Evolutionary conservation across 2,888 invertebrate species (phyloP).

Genomic region (Tupiocoris notatus): DNA sequence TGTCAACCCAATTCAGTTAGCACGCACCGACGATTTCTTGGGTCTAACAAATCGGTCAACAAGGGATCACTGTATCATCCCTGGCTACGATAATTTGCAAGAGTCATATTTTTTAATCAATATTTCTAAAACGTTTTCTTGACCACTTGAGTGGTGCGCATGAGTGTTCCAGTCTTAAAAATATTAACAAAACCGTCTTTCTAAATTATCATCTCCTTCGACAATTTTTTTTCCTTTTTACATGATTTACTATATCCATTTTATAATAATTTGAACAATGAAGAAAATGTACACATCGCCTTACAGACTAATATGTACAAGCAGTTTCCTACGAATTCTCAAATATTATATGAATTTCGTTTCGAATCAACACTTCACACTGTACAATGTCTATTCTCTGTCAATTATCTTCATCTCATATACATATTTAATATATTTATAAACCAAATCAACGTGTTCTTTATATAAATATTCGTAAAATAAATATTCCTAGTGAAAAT

Average conservation of each 20-base stretch:
- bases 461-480: slow-evolving; percentile 30
- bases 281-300: neutral
- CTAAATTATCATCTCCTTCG: neutral
- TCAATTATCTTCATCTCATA: neutral
- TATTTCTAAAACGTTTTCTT: slow-evolving; percentile 29
- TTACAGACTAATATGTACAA: neutral
- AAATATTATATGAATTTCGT: neutral
- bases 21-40: too few relatives aligned
- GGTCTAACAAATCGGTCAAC: too few relatives aligned
- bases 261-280: neutral
- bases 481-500: slow-evolving; percentile 33
- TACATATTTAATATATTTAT: neutral
- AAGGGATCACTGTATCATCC: too few relatives aligned
- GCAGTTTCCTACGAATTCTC: neutral
- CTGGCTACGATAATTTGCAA: too few relatives aligned
- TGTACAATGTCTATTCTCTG: neutral
- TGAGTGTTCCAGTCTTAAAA: slow-evolving; percentile 38
- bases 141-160: slow-evolving; percentile 44
- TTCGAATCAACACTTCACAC: neutral
- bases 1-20: too few relatives aligned
- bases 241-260: neutral
- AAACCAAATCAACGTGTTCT: neutral
- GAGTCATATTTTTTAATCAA: slow-evolving; percentile 15
- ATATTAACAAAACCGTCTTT: slow-evolving; percentile 13
- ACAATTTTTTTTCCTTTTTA: neutral